Percentiles rank a stretch among this genome's conserved stretches.
phyloP scores from a whole-genome alignment of 2,888 invertebrate species.

The Pyrgus malvae region DNA sequence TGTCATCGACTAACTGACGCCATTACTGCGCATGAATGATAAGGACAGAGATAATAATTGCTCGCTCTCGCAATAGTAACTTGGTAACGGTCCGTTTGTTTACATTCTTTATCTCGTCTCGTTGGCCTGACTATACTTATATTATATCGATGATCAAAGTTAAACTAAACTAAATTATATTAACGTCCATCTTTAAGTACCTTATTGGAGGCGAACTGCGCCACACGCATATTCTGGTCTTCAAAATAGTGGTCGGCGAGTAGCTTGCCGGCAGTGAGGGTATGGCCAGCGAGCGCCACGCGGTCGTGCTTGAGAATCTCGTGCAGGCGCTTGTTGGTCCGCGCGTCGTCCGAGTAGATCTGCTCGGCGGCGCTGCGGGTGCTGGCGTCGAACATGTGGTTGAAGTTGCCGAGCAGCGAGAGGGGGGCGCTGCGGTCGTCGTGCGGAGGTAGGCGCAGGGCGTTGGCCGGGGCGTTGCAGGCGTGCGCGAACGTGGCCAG shows the following conservation, averaged over 20 bases:
- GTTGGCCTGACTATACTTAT: no score
- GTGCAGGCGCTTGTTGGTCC: conserved; percentile 55
- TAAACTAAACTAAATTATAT: no score
- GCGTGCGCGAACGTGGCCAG: conserved; percentile 44
- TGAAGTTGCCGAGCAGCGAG: conserved; percentile 70
- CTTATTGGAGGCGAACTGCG: conserved; percentile 62
- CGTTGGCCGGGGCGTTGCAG: conserved; percentile 42
- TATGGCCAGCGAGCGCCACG: conserved; percentile 54
- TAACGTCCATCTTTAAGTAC: no score
- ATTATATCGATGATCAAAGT: no score
- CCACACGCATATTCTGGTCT: conserved; percentile 58
- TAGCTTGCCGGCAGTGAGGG: conserved; percentile 52
- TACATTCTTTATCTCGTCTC: no score
- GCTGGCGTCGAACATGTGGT: conserved; percentile 70
- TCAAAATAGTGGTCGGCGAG: conserved; percentile 59
- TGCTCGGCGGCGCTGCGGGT: conserved; percentile 59
- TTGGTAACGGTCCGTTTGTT: no score
- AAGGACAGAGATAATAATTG: no score
- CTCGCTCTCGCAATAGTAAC: no score
- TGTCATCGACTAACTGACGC: no score
- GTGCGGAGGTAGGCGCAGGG: conserved; percentile 50
- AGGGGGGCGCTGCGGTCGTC: conserved; percentile 50
- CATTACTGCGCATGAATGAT: no score
- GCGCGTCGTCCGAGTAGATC: conserved; percentile 62
- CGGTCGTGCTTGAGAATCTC: conserved; percentile 56